A percentile compares a stretch with the other conserved stretches of the same genome.
Evolutionary conservation across 2,797 vertebrate genomes (phyloP).

Genomic region (Loriculus beryllinus): DNA sequence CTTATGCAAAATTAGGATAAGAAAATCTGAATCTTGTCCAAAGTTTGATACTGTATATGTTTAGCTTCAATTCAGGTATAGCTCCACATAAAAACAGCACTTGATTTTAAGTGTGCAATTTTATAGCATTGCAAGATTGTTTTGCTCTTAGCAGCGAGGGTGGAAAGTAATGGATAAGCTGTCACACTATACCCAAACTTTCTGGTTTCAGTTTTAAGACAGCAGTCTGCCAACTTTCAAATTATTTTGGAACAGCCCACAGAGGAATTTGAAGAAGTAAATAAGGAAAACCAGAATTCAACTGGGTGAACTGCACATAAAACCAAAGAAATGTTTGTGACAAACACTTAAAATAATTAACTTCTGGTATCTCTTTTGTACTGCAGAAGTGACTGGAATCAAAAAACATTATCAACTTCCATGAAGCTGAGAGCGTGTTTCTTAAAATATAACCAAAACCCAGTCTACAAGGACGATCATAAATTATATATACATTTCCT

Average conservation of each 20-base stretch:
- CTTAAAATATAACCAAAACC: background rate
- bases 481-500: background rate
- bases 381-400: background rate
- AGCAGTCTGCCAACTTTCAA: background rate
- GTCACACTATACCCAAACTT: background rate
- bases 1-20: background rate
- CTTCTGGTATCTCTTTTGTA: background rate
- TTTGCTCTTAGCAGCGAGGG: background rate
- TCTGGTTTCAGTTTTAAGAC: background rate
- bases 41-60: background rate
- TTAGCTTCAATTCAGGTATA: background rate
- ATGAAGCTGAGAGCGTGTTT: background rate
- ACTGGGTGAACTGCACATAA: background rate
- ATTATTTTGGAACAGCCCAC: background rate
- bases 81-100: background rate
- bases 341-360: background rate
- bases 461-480: background rate
- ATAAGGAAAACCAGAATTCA: background rate
- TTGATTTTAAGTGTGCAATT: background rate
- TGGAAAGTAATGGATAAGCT: background rate
- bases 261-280: background rate
- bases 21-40: background rate
- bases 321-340: background rate
- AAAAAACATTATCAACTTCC: background rate
- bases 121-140: background rate